phyloP scores from a whole-genome alignment of 2,113 vertebrate genomes.

The Myrmecobius fasciatus region DNA sequence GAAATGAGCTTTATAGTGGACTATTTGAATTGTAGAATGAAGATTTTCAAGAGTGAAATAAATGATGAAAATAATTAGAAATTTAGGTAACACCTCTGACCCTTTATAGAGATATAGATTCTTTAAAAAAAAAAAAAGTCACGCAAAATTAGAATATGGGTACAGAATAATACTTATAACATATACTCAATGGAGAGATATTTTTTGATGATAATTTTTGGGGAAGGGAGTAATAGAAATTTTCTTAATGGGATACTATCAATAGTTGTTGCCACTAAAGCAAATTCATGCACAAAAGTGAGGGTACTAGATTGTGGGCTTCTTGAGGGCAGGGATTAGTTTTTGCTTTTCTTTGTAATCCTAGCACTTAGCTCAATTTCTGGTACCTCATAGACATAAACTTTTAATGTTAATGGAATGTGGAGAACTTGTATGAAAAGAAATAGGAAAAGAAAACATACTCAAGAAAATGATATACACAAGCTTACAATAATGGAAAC shows the following conservation, averaged over 20 bases:
- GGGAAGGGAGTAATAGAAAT: not conserved
- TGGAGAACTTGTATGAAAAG: not conserved
- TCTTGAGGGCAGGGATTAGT: not conserved
- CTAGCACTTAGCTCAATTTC: not conserved
- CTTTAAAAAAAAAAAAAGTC: too few species aligned
- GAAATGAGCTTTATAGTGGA: not conserved
- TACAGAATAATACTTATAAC: not conserved
- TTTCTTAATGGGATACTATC: not conserved
- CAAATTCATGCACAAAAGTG: not conserved
- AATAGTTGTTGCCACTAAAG: not conserved
- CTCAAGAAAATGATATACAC: not conserved
- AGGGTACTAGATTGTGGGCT: not conserved
- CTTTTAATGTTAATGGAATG: not conserved
- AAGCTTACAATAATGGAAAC: not conserved
- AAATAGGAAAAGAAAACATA: not conserved
- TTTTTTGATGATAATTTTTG: not conserved
- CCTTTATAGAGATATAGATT: not conserved
- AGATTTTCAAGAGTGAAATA: conserved; percentile 8
- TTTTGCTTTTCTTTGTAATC: not conserved
- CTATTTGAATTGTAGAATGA: not conserved
- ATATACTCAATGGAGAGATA: not conserved
- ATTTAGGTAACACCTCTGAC: not conserved
- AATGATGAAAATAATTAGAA: conserved; percentile 21
- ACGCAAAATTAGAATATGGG: not conserved
- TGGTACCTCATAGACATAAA: not conserved